These are phyloP conservation scores for Chelmon rostratus DNA, from an alignment of 2,797 vertebrate genomes.

Conservation along the genomic window DNA sequence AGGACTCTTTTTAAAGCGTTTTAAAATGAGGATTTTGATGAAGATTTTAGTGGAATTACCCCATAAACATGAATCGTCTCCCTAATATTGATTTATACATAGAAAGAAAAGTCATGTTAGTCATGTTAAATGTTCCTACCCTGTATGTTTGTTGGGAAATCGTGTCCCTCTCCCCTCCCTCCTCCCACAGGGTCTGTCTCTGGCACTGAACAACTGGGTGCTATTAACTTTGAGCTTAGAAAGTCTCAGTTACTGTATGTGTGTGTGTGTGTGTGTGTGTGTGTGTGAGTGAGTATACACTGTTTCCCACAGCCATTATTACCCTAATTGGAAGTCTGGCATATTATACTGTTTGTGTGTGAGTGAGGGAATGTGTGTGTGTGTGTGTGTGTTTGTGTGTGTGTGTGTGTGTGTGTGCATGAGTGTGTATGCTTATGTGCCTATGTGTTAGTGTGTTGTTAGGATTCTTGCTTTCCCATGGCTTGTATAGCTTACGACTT, in stretches of 20 bases:
- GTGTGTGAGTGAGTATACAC: conserved; percentile 22
- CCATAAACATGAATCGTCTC: background rate
- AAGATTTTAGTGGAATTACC: conserved; percentile 4
- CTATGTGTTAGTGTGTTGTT: conserved; percentile 39
- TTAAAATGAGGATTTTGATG: conserved; percentile 8
- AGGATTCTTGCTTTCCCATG: conserved; percentile 74
- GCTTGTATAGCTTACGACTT: conserved; percentile 59
- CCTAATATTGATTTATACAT: conserved; percentile 11
- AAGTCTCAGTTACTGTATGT: conserved; percentile 71
- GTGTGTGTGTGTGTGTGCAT: conserved; percentile 7
- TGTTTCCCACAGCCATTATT: conserved; percentile 70
- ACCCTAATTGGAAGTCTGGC: conserved; percentile 68
- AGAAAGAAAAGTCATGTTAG: background rate
- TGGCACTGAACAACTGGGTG: conserved; percentile 81
- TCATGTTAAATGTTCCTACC: conserved; percentile 11
- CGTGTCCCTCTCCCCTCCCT: conserved; percentile 6
- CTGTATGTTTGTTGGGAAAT: conserved; percentile 36
- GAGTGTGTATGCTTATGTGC: conserved; percentile 26
- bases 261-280: conserved; percentile 43
- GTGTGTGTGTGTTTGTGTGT: conserved; percentile 1
- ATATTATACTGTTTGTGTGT: conserved; percentile 60
- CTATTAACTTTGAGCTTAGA: conserved; percentile 76
- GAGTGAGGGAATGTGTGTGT: conserved; percentile 34
- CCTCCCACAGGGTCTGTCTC: conserved; percentile 74
- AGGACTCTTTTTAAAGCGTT: conserved; percentile 3